phyloP scores from a whole-genome alignment of 1,140 invertebrate genomes.

The Sycobia sp. region DNA sequence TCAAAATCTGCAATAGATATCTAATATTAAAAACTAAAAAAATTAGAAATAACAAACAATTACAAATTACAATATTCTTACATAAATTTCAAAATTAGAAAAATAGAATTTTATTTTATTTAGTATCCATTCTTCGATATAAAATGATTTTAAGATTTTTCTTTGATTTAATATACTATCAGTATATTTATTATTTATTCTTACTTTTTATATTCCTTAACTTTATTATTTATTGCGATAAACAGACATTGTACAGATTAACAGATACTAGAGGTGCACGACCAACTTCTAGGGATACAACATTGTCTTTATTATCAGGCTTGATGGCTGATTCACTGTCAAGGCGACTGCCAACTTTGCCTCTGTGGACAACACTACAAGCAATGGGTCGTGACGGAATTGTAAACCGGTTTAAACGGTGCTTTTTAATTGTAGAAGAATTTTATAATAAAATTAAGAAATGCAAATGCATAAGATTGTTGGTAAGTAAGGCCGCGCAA shows the following conservation, averaged over 20 bases:
- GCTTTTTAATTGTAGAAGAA: constrained; percentile 77
- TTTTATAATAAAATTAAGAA: constrained; percentile 75
- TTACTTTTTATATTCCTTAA: constrained; percentile 27
- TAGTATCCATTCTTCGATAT: too few relatives aligned
- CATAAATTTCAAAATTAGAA: neutral
- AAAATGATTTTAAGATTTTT: too few relatives aligned
- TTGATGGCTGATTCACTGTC: constrained; percentile 67
- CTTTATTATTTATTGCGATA: neutral
- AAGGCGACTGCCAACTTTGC: constrained; percentile 74
- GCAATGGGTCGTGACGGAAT: constrained; percentile 78
- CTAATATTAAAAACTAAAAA: too few relatives aligned
- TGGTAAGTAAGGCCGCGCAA: constrained; percentile 73
- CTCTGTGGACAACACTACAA: constrained; percentile 83
- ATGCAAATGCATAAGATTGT: constrained; percentile 72
- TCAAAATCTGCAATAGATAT: too few relatives aligned
- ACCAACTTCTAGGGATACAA: constrained; percentile 67
- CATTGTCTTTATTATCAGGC: constrained; percentile 74
- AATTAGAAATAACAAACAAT: too few relatives aligned
- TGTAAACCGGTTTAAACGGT: constrained; percentile 71
- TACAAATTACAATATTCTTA: too few relatives aligned
- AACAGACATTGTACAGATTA: constrained; percentile 65
- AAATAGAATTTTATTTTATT: neutral
- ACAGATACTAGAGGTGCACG: constrained; percentile 59
- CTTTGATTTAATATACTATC: too few relatives aligned
- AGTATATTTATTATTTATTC: neutral